Percentiles rank a stretch among this genome's conserved stretches.
phyloP scores from a whole-genome alignment of 1,140 invertebrate species.

The Andrena cerasifolii region DNA sequence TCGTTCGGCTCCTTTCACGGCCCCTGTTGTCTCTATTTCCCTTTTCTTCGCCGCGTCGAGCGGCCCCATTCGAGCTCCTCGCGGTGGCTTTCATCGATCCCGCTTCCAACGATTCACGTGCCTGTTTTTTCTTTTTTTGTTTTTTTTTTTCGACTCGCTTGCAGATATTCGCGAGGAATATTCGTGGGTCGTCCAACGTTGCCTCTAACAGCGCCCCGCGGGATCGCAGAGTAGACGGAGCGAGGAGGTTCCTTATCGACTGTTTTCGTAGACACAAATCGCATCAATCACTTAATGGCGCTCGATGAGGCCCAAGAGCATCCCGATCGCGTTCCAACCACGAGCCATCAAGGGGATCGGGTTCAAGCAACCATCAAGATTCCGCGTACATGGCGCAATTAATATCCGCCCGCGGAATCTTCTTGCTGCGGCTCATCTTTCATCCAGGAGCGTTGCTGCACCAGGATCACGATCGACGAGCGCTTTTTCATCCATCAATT shows the following conservation, averaged over 20 bases:
- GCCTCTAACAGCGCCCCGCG: no score
- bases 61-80: background rate
- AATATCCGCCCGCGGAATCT: constrained; percentile 18
- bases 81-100: background rate
- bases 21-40: constrained; percentile 30
- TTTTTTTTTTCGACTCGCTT: background rate
- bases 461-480: constrained; percentile 36
- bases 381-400: constrained; percentile 42
- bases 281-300: constrained; percentile 5
- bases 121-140: constrained; percentile 3
- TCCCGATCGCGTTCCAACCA: background rate
- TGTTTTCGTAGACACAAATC: background rate
- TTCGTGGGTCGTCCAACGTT: no score
- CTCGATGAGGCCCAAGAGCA: background rate
- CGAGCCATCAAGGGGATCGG: background rate
- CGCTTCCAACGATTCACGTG: background rate
- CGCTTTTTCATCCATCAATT: constrained; percentile 61
- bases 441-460: constrained; percentile 26
- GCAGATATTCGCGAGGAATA: no score
- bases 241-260: no score
- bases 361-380: constrained; percentile 19
- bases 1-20: constrained; percentile 25
- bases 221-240: no score
- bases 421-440: constrained; percentile 42
- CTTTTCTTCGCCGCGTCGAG: background rate